These are phyloP conservation scores for Atherix ibis DNA, from an alignment of 2,888 invertebrate genomes.

Conservation along the genomic window DNA sequence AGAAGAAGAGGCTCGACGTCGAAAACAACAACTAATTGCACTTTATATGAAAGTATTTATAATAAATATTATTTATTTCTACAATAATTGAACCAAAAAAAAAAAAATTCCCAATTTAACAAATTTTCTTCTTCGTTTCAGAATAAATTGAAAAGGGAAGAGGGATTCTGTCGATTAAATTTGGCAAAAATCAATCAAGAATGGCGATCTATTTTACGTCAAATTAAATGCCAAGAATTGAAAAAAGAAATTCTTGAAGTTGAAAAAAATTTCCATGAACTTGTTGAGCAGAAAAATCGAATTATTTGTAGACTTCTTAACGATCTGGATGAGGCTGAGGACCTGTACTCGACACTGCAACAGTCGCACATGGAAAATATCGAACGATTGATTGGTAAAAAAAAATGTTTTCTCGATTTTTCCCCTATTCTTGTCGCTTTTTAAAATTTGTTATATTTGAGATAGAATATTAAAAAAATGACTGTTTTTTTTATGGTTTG, in stretches of 20 bases:
- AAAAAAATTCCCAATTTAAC: too few relatives aligned
- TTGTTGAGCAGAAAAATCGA: constrained; percentile 50
- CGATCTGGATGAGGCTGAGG: constrained; percentile 53
- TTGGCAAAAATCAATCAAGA: constrained; percentile 72
- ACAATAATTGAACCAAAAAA: too few relatives aligned
- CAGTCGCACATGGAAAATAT: constrained; percentile 57
- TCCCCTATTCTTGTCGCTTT: too few relatives aligned
- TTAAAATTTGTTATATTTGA: too few relatives aligned
- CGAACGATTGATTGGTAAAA: constrained; percentile 47
- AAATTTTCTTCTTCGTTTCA: too few relatives aligned
- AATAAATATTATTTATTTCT: background rate
- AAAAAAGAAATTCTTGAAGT: constrained; percentile 48
- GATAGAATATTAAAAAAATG: background rate
- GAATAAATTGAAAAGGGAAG: constrained; percentile 72
- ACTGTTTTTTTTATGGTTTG: background rate
- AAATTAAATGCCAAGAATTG: constrained; percentile 60
- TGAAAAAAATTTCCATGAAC: constrained; percentile 25
- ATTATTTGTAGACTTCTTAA: constrained; percentile 45
- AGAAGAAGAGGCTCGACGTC: constrained; percentile 62
- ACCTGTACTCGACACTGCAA: constrained; percentile 55
- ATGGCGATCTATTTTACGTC: constrained; percentile 63
- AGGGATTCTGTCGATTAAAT: constrained; percentile 60
- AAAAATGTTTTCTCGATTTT: background rate
- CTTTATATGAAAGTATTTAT: constrained; percentile 58
- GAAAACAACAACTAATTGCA: constrained; percentile 65